Percentiles rank a stretch among this genome's conserved stretches.
phyloP scores from a whole-genome alignment of 2,797 vertebrate species.

The Mus minutoides region DNA sequence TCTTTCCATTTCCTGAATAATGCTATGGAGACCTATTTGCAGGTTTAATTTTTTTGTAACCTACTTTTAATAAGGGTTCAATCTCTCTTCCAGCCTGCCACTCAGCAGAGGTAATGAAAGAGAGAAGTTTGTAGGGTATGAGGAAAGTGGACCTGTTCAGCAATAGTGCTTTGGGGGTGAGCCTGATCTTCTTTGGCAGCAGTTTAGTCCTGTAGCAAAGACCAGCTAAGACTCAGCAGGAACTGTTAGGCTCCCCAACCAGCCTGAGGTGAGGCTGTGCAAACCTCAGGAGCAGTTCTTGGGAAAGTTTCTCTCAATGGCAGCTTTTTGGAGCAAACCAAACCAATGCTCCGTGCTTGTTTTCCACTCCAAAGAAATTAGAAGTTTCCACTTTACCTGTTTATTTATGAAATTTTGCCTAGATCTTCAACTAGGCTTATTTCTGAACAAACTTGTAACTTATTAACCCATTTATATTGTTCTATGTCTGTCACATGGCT shows the following conservation, averaged over 20 bases:
- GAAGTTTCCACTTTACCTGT: background rate
- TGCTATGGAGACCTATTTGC: too few species aligned
- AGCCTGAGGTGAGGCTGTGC: background rate
- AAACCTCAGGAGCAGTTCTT: background rate
- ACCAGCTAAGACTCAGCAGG: background rate
- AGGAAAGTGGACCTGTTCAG: background rate
- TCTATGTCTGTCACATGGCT: background rate
- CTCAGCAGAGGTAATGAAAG: background rate
- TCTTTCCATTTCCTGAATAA: too few species aligned
- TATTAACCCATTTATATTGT: background rate
- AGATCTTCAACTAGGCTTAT: background rate
- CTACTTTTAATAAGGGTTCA: background rate
- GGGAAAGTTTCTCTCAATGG: background rate
- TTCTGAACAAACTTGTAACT: background rate
- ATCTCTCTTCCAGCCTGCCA: background rate
- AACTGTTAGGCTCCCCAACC: background rate
- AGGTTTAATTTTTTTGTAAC: background rate
- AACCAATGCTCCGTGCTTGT: background rate
- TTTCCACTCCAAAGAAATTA: background rate
- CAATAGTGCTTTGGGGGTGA: background rate
- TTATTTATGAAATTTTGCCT: background rate
- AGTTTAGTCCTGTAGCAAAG: background rate
- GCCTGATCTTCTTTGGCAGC: background rate
- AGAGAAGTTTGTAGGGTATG: background rate
- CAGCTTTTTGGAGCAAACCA: background rate